A percentile compares a stretch with the other conserved stretches of the same genome.
Conservation (phyloP, 1,140 invertebrate species). For the Palaemon carinicauda region DNA sequence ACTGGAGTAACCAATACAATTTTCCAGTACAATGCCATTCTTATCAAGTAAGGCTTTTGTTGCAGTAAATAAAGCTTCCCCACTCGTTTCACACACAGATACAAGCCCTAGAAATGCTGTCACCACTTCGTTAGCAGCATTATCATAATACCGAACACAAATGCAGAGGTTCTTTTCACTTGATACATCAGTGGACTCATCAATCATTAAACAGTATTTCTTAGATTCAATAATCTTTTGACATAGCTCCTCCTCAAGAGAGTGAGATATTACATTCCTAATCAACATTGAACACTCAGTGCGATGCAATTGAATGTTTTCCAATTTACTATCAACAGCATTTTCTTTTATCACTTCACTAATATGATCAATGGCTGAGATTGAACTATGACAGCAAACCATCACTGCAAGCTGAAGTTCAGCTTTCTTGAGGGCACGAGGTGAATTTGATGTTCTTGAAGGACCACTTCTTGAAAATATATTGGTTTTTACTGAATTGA, state of each 20-base stretch:
- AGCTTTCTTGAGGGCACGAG: conserved; percentile 12
- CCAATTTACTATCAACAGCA: conserved; percentile 23
- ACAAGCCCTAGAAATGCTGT: conserved; percentile 29
- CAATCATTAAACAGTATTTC: conserved; percentile 22
- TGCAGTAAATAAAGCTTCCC: conserved; percentile 43
- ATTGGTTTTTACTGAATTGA: conserved; percentile 5
- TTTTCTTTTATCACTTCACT: conserved; percentile 31
- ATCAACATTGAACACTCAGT: conserved; percentile 30
- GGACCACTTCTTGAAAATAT: conserved; percentile 26
- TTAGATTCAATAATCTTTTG: conserved; percentile 12
- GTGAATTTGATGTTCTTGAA: background rate
- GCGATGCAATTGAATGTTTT: conserved; percentile 22
- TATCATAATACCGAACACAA: conserved; percentile 20
- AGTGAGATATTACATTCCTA: conserved; percentile 23
- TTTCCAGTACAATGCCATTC: too few relatives aligned
- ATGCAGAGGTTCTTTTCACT: conserved; percentile 18
- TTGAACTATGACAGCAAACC: conserved; percentile 23
- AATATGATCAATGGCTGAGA: conserved; percentile 9
- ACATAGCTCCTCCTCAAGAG: conserved; percentile 15
- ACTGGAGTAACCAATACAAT: too few relatives aligned
- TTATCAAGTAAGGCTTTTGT: too few relatives aligned
- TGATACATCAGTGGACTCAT: conserved; percentile 36
- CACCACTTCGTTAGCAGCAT: conserved; percentile 17
- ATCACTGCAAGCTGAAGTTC: conserved; percentile 22
- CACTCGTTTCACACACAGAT: conserved; percentile 29